These are phyloP conservation scores for Carassius auratus DNA, from an alignment of 2,113 vertebrate genomes.

Conservation along the genomic window DNA sequence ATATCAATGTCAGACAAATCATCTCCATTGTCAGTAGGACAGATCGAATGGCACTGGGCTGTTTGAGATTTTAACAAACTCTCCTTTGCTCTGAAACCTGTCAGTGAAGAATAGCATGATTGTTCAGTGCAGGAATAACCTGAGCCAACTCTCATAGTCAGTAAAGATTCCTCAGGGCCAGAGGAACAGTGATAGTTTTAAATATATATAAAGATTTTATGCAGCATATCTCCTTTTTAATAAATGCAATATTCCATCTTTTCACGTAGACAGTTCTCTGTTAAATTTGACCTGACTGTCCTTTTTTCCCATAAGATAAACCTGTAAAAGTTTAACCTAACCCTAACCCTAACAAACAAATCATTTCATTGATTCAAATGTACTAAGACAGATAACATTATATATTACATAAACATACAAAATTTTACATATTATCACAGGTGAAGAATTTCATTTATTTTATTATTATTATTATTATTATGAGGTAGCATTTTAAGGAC, in stretches of 20 bases:
- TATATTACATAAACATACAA: too few species aligned
- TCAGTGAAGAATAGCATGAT: slow-evolving; percentile 46
- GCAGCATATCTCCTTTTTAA: slow-evolving; percentile 23
- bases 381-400: not conserved
- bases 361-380: not conserved
- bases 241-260: slow-evolving; percentile 27
- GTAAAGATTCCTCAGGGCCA: slow-evolving; percentile 32
- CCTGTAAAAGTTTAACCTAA: not conserved
- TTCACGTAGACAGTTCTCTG: not conserved
- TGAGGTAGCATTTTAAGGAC: too few species aligned
- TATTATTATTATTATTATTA: too few species aligned
- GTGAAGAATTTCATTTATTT: too few species aligned
- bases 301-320: not conserved
- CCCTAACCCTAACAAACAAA: not conserved
- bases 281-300: not conserved
- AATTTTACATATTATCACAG: too few species aligned
- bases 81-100: not conserved
- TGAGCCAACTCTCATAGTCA: not conserved
- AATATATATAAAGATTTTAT: slow-evolving; percentile 33
- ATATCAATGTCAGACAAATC: not conserved
- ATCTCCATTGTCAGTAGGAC: slow-evolving; percentile 1
- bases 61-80: not conserved
- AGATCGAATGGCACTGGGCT: not conserved
- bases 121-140: slow-evolving; percentile 17
- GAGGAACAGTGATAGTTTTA: slow-evolving; percentile 26